Evolutionary conservation across 1,140 invertebrate genomes (phyloP), one percentile per base, ranked within the genome.

Genomic region (Megalopta genalis): DNA sequence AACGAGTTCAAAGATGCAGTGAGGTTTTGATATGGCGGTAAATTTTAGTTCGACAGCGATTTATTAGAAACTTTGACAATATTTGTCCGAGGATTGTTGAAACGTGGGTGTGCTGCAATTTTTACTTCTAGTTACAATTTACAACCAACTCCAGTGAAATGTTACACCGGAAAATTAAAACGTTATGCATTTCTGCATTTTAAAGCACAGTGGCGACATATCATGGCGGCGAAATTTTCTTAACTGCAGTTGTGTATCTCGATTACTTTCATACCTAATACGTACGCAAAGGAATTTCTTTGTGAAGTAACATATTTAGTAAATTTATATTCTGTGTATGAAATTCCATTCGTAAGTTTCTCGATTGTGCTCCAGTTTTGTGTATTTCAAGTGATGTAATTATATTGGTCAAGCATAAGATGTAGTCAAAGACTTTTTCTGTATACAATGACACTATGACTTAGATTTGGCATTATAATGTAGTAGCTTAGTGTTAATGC

Each of bases 1-100:
- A 63, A 60, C 57, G 72, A 81, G 69, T 77, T 66, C 42, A 67
- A 71, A 37, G 75, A 69, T 75, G 63, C 70, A 76, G 57, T 70
- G 77, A 64, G 74, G 78, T 76, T 86, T 88, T 87, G 88, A 86
- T 82, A 91, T 91, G 89, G 90, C 90, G 89, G 89, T 82, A 88
- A 90, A 90, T 89, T 90, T 87, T 86, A 78, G 72, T 82, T 88
- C 71, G 78, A 80, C 85, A 81, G 52, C 75, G 76, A 84, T 88
- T 85, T 68, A 70, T 85, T 77, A 46, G 72, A 81, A 83, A 79
- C 54, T 60, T 76, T 68, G 68, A 5, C 23, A 1, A 14, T 52
- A 74, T 16, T 37, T 6, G 25, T 59, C 21, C 2, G 46, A 67
- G 10, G n/a, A n/a, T 59, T 60, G 12, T 39, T 74, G n/a, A 23